Conservation (phyloP, 2,888 invertebrate genomes). For the Lasioglossum leucozonium region DNA sequence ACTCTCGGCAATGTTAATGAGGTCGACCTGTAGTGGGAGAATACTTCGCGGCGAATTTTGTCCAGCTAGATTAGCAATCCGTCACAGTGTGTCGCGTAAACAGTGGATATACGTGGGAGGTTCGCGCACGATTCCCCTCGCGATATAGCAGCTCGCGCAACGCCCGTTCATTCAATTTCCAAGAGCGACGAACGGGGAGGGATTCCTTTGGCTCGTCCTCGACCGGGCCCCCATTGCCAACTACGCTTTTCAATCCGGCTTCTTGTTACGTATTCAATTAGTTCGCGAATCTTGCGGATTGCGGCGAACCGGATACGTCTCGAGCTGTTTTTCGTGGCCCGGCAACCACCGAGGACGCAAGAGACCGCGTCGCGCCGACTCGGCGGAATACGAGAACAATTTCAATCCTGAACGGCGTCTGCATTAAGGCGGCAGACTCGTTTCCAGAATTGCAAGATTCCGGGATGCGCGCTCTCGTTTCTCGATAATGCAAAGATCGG, state of each 20-base stretch:
- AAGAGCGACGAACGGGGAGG: not conserved
- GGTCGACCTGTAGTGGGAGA: not conserved
- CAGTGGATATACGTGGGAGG: not conserved
- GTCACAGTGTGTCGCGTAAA: not conserved
- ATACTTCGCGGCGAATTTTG: not conserved
- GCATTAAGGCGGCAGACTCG: too few species aligned
- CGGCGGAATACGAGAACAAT: constrained; percentile 66
- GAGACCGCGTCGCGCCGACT: constrained; percentile 32
- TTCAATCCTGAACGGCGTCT: constrained; percentile 61
- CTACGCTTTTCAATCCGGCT: constrained; percentile 66
- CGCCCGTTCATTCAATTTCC: constrained; percentile 33
- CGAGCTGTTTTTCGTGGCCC: constrained; percentile 8
- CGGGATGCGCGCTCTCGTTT: too few species aligned
- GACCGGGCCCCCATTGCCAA: constrained; percentile 32
- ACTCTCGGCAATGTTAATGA: too few species aligned
- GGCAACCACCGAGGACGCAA: constrained; percentile 11
- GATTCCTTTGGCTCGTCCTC: constrained; percentile 8
- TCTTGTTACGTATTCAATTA: constrained; percentile 73
- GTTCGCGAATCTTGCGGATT: constrained; percentile 54
- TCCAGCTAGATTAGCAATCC: not conserved
- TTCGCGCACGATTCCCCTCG: constrained; percentile 22
- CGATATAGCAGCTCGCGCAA: constrained; percentile 19
- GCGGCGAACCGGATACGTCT: constrained; percentile 19
- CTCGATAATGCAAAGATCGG: too few species aligned
- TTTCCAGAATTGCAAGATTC: too few species aligned